phyloP scores from a whole-genome alignment of 2,888 invertebrate species.

The Fragum fragum region DNA sequence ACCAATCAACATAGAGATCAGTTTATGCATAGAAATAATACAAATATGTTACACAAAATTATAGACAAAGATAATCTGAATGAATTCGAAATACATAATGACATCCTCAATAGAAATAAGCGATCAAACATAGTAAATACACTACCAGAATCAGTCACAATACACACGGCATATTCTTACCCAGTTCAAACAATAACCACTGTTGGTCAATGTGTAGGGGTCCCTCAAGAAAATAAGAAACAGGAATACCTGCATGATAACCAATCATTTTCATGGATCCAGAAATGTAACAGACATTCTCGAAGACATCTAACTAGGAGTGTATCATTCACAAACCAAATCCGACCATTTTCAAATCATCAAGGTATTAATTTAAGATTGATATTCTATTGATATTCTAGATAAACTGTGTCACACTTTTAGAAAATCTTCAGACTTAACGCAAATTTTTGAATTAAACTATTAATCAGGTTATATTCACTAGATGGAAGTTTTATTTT shows the following conservation, averaged over 20 bases:
- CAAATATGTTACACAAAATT: background rate
- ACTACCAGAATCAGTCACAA: background rate
- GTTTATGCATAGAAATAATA: background rate
- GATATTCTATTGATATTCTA: too few species aligned
- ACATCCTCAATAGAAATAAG: background rate
- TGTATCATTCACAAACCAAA: conserved; percentile 1
- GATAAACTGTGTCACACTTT: too few species aligned
- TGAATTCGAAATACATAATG: background rate
- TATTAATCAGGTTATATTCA: too few species aligned
- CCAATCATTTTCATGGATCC: background rate
- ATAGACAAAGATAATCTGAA: background rate
- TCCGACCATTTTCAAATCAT: background rate
- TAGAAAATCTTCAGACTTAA: too few species aligned
- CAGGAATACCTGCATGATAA: background rate
- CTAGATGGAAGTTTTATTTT: too few species aligned
- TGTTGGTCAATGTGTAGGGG: conserved; percentile 21
- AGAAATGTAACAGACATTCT: background rate
- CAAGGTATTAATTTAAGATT: conserved; percentile 3
- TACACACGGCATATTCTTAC: conserved; percentile 19
- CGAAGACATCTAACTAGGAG: conserved; percentile 9
- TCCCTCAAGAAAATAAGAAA: background rate
- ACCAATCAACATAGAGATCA: conserved; percentile 11
- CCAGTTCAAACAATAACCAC: background rate
- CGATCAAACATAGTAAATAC: background rate
- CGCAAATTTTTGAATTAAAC: too few species aligned